These are phyloP conservation scores for Enoplosus armatus DNA, from an alignment of 2,797 vertebrate genomes.

Conservation along the genomic window DNA sequence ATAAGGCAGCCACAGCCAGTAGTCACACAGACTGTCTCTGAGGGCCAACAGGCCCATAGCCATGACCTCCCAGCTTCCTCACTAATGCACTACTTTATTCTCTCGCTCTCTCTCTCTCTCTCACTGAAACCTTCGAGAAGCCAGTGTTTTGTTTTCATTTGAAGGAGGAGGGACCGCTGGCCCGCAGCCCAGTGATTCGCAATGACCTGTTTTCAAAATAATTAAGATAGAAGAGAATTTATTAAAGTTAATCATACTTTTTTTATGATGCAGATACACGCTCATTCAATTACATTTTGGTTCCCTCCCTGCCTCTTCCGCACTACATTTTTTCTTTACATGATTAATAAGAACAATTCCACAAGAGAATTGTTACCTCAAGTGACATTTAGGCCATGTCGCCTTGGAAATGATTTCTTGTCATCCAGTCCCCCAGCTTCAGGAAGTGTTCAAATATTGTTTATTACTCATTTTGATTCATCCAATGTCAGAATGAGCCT, in stretches of 20 bases:
- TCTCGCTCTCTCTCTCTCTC: slow-evolving; percentile 2
- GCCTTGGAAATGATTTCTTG: slow-evolving; percentile 55
- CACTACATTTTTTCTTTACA: slow-evolving; percentile 7
- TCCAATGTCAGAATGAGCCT: slow-evolving; percentile 51
- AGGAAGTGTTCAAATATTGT: slow-evolving; percentile 61
- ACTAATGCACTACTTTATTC: slow-evolving; percentile 29
- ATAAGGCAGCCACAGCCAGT: slow-evolving; percentile 53
- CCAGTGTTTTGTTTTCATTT: slow-evolving; percentile 57
- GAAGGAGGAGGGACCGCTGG: slow-evolving; percentile 34
- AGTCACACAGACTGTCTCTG: slow-evolving; percentile 53
- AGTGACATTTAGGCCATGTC: slow-evolving; percentile 61
- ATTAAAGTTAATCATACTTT: slow-evolving; percentile 53
- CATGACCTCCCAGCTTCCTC: slow-evolving; percentile 37
- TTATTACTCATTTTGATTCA: slow-evolving; percentile 69
- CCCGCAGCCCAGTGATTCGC: slow-evolving; percentile 30
- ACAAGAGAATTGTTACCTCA: slow-evolving; percentile 37
- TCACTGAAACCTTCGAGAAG: slow-evolving; percentile 34
- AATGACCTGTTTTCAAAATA: slow-evolving; percentile 56
- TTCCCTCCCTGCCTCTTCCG: slow-evolving; percentile 11
- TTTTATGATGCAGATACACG: slow-evolving; percentile 16
- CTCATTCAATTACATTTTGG: slow-evolving; percentile 27
- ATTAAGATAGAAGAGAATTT: slow-evolving; percentile 59
- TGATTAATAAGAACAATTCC: slow-evolving; percentile 54
- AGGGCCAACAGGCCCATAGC: slow-evolving; percentile 38
- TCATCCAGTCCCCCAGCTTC: slow-evolving; percentile 29